These are phyloP conservation scores for Craseonycteris thonglongyai DNA, from an alignment of 2,113 vertebrate genomes.

Conservation along the genomic window DNA sequence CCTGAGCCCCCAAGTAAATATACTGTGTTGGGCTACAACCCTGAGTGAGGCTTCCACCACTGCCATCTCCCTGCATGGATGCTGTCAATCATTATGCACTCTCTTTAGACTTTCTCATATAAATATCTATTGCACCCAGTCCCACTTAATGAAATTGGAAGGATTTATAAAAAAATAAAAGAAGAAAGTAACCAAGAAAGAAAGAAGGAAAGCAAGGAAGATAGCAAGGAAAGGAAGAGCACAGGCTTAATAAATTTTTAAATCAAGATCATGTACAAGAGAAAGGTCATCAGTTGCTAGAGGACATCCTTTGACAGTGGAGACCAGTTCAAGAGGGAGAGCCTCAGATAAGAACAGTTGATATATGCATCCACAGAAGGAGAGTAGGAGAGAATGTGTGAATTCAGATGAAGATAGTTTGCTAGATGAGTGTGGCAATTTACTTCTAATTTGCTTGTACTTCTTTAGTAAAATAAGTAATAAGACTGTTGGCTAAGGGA, in stretches of 20 bases:
- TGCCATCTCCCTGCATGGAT: not conserved
- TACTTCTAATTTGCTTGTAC: not conserved
- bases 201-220: not conserved
- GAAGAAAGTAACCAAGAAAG: not conserved
- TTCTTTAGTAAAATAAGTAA: not conserved
- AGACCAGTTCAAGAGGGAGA: not conserved
- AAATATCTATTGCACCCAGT: not conserved
- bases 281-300: not conserved
- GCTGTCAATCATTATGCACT: not conserved
- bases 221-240: not conserved
- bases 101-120: not conserved
- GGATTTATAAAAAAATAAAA: not conserved
- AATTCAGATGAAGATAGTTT: not conserved
- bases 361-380: not conserved
- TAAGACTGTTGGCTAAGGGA: not conserved
- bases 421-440: not conserved
- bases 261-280: not conserved
- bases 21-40: not conserved
- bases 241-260: not conserved
- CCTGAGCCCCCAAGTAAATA: not conserved
- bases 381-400: not conserved
- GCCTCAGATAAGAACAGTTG: not conserved
- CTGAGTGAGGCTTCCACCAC: not conserved
- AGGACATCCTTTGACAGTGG: not conserved
- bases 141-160: not conserved